Conservation (phyloP, 2,797 vertebrate species). For the Odontamblyopus rebecca region DNA sequence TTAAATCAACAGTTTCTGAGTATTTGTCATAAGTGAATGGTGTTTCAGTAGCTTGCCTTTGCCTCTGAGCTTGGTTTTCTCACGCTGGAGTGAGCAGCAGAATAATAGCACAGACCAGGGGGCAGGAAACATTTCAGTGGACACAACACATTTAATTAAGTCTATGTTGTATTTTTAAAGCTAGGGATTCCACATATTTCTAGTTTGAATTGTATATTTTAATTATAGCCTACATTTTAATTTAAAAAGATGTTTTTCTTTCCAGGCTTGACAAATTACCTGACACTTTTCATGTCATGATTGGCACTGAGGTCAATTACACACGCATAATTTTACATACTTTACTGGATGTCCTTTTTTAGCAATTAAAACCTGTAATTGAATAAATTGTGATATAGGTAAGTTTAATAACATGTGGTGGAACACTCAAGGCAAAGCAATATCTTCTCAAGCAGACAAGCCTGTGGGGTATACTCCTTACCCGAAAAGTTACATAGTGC, state of each 20-base stretch:
- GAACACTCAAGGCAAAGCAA: too few relatives aligned
- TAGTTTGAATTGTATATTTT: too few relatives aligned
- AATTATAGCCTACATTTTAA: too few relatives aligned
- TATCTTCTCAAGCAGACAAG: too few relatives aligned
- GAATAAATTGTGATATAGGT: not conserved
- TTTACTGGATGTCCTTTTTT: not conserved
- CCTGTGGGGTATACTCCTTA: too few relatives aligned
- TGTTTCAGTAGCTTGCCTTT: constrained; percentile 18
- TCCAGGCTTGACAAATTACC: not conserved
- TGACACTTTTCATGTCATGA: not conserved
- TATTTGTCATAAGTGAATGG: not conserved
- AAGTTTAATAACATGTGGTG: not conserved
- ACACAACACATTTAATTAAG: constrained; percentile 50
- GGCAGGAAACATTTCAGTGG: constrained; percentile 29
- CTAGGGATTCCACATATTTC: not conserved
- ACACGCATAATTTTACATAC: not conserved
- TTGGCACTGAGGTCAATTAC: not conserved
- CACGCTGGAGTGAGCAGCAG: constrained; percentile 28
- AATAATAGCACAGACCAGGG: constrained; percentile 41
- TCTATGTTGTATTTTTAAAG: constrained; percentile 21
- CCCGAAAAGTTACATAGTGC: too few relatives aligned
- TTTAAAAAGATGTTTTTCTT: not conserved
- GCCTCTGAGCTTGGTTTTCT: constrained; percentile 7
- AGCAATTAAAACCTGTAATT: not conserved
- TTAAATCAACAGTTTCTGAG: not conserved